Conservation (phyloP, 2,113 vertebrate species). For the Hystrix brachyura region DNA sequence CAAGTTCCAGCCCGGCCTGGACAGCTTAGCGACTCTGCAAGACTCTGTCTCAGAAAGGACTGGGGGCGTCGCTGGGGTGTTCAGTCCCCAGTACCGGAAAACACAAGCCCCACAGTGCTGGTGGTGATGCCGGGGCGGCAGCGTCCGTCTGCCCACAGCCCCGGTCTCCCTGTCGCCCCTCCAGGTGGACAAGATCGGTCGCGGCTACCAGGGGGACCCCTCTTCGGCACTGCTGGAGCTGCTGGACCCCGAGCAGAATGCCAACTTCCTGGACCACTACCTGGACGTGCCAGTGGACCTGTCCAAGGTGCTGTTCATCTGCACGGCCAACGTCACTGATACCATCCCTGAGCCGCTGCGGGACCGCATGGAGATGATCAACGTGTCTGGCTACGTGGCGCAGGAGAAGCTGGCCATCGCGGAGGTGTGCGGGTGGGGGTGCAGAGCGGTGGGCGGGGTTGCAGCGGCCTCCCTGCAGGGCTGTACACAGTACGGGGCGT, state of each 20-base stretch:
- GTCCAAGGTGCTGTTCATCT: constrained; percentile 99
- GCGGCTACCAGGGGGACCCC: constrained; percentile 98
- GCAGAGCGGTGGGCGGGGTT: no score
- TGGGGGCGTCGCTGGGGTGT: no score
- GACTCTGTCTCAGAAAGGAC: not conserved
- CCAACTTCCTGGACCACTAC: constrained; percentile 98
- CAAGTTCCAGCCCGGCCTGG: not conserved
- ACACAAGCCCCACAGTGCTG: not conserved
- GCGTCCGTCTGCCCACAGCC: not conserved
- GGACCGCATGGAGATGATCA: constrained; percentile 99
- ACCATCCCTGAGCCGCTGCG: constrained; percentile 98
- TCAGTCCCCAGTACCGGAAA: not conserved
- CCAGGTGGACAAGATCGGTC: constrained; percentile 99
- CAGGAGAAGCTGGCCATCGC: constrained; percentile 99
- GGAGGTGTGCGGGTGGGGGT: constrained; percentile 88
- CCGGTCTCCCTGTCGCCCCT: not conserved
- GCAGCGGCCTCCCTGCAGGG: not conserved
- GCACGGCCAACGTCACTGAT: constrained; percentile 96
- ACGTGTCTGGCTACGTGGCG: constrained; percentile 97
- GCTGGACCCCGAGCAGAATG: constrained; percentile 97
- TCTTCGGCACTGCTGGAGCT: constrained; percentile 97
- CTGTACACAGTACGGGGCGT: no score
- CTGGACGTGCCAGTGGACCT: constrained; percentile 98
- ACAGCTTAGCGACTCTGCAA: not conserved
- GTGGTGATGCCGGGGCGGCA: not conserved